Evolutionary conservation across 1,140 invertebrate species (phyloP).

Genomic region (Episyrphus balteatus): DNA sequence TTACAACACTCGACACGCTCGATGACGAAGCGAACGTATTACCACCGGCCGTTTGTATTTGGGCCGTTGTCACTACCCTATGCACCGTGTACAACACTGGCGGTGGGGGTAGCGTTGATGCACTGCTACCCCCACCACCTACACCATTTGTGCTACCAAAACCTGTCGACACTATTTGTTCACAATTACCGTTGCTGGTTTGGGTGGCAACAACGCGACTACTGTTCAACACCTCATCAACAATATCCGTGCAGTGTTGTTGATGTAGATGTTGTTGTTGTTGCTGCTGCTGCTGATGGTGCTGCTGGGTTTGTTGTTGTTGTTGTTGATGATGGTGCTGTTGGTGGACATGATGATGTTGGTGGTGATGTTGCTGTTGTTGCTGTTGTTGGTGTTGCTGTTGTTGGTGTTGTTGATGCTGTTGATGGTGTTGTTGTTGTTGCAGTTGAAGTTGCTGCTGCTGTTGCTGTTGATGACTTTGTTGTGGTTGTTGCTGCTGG

Average conservation of each 20-base stretch:
- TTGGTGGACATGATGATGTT: not conserved
- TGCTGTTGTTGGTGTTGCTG: slow-evolving; percentile 9
- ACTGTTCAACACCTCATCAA: slow-evolving; percentile 13
- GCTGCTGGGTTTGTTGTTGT: not conserved
- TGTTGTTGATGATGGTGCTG: slow-evolving; percentile 1
- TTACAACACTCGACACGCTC: slow-evolving; percentile 32
- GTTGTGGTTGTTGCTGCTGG: not conserved
- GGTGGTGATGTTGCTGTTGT: slow-evolving; percentile 1
- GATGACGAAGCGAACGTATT: slow-evolving; percentile 34
- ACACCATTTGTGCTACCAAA: not conserved
- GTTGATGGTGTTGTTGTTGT: slow-evolving; percentile 14
- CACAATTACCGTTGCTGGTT: slow-evolving; percentile 20
- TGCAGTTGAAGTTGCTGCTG: slow-evolving; percentile 13
- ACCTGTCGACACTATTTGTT: slow-evolving; percentile 12
- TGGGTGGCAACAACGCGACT: slow-evolving; percentile 23
- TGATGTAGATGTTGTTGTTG: slow-evolving; percentile 18
- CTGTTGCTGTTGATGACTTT: slow-evolving; percentile 5
- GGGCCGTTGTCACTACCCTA: slow-evolving; percentile 33
- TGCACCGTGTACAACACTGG: slow-evolving; percentile 35
- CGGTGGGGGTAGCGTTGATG: slow-evolving; percentile 21
- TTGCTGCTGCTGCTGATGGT: not conserved
- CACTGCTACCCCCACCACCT: not conserved
- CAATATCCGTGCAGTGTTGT: slow-evolving; percentile 12
- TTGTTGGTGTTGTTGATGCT: slow-evolving; percentile 9
- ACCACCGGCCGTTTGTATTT: slow-evolving; percentile 32